A percentile compares a stretch with the other conserved stretches of the same genome.
Conservation (phyloP, 2,113 vertebrate species). For the Oriolus oriolus region DNA sequence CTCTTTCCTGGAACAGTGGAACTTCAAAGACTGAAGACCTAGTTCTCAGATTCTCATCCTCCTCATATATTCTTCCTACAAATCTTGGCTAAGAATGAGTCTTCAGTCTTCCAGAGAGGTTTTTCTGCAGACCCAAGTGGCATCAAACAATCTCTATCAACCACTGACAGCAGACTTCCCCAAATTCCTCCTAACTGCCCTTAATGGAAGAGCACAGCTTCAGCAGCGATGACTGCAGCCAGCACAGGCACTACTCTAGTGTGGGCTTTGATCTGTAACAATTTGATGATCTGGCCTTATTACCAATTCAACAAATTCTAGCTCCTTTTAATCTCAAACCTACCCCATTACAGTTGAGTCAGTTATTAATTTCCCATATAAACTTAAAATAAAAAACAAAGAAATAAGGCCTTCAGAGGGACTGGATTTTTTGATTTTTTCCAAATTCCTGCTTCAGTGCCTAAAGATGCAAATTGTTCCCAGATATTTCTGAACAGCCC, state of each 20-base stretch:
- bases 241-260: not conserved
- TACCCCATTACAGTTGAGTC: not conserved
- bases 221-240: not conserved
- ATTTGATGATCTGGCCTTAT: not conserved
- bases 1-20: not conserved
- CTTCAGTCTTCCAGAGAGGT: not conserved
- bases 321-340: not conserved
- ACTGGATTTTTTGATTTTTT: not conserved
- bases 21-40: not conserved
- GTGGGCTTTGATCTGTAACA: not conserved
- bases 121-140: not conserved
- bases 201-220: fast-evolving
- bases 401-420: not conserved
- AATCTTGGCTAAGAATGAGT: not conserved
- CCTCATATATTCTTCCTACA: not conserved
- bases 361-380: conserved; percentile 3
- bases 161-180: not conserved
- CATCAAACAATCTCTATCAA: not conserved
- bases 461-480: not conserved
- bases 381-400: not conserved
- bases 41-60: not conserved
- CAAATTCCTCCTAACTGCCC: not conserved
- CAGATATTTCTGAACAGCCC: not conserved
- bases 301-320: not conserved
- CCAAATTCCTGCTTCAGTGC: not conserved